These are phyloP conservation scores for Zalophus californianus DNA, from an alignment of 2,797 vertebrate genomes.

Conservation along the genomic window DNA sequence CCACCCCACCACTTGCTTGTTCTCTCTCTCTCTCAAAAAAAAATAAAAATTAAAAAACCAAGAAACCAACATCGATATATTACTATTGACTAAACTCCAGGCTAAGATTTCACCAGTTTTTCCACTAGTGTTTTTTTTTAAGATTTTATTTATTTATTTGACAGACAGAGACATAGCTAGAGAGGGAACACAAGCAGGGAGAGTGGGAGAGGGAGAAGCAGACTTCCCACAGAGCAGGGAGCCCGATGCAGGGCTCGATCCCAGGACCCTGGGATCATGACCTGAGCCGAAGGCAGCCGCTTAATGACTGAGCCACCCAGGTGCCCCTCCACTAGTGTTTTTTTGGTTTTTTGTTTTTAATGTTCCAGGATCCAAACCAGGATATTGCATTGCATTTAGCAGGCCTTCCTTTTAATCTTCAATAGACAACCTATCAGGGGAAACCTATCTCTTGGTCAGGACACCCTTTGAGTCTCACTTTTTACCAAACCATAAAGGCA, in stretches of 20 bases:
- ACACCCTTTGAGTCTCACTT: neutral
- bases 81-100: neutral
- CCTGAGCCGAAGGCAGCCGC: no score
- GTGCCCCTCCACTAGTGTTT: no score
- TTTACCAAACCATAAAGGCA: neutral
- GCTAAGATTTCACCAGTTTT: constrained; percentile 19
- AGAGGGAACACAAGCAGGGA: no score
- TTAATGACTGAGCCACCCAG: no score
- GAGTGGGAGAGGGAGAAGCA: no score
- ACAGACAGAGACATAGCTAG: no score
- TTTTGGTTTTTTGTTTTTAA: neutral
- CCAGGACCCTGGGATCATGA: no score
- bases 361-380: neutral
- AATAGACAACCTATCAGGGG: neutral
- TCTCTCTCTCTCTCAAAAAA: no score
- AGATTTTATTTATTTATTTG: no score
- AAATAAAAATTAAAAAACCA: neutral
- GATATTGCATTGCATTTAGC: neutral
- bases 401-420: constrained; percentile 30
- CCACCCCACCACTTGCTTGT: no score
- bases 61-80: neutral
- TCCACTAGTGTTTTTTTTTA: neutral
- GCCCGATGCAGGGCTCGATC: no score
- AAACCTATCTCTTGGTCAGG: neutral
- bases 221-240: no score